Evolutionary conservation across 2,888 invertebrate species (phyloP).

Genomic region (Lordiphosa fenestrarum): DNA sequence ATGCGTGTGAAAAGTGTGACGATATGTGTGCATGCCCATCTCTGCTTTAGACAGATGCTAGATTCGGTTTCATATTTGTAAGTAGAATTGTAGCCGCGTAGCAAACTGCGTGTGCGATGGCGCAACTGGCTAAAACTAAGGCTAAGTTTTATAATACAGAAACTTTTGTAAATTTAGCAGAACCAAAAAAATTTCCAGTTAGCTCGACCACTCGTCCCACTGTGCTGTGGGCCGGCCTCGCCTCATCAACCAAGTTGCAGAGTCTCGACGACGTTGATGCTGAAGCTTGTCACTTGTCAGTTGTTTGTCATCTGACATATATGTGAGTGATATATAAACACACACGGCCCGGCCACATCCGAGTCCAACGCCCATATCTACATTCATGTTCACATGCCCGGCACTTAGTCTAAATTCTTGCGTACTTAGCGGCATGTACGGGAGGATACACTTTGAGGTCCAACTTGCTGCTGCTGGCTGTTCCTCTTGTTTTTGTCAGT

Average conservation of each 20-base stretch:
- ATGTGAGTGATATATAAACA: slow-evolving; percentile 78
- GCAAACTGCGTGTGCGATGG: too few species aligned
- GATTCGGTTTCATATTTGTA: too few species aligned
- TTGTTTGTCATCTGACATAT: slow-evolving; percentile 78
- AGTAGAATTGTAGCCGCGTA: too few species aligned
- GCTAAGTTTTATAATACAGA: too few species aligned
- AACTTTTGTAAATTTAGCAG: too few species aligned
- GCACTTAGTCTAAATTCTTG: slow-evolving; percentile 69
- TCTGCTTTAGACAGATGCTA: too few species aligned
- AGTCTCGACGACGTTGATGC: slow-evolving; percentile 41
- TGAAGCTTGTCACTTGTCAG: slow-evolving; percentile 79
- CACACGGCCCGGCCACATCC: slow-evolving; percentile 61
- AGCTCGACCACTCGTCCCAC: background rate
- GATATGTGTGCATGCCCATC: too few species aligned
- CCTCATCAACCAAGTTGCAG: slow-evolving; percentile 40
- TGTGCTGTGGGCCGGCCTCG: slow-evolving; percentile 18
- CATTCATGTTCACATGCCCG: slow-evolving; percentile 39
- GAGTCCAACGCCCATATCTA: slow-evolving; percentile 40
- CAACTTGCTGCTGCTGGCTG: slow-evolving; percentile 38
- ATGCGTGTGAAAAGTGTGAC: too few species aligned
- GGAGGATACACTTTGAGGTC: slow-evolving; percentile 25
- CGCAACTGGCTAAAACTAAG: too few species aligned
- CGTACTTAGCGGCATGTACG: slow-evolving; percentile 61
- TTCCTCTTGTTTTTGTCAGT: slow-evolving; percentile 76
- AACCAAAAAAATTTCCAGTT: too few species aligned